Evolutionary conservation across 2,113 vertebrate genomes (phyloP).

Genomic region (Pitta sordida): DNA sequence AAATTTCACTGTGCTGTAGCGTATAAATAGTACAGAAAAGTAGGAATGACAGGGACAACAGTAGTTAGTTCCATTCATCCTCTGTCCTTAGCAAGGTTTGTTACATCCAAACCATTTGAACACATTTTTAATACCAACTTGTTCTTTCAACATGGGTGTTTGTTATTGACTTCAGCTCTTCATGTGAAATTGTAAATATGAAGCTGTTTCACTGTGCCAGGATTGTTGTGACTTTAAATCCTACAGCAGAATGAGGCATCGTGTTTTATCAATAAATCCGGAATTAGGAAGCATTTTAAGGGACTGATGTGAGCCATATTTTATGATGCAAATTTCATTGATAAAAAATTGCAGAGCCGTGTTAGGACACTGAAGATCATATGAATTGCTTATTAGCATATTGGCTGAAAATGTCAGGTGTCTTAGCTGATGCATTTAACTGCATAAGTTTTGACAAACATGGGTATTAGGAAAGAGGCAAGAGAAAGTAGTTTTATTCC

Average conservation of each 20-base stretch:
- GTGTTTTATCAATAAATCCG: background rate
- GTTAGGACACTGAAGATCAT: background rate
- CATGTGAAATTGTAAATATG: background rate
- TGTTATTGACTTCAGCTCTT: background rate
- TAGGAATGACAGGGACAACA: background rate
- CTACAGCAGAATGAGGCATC: background rate
- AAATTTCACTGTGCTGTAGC: background rate
- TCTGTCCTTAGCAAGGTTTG: background rate
- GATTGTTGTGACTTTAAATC: background rate
- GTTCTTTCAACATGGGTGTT: background rate
- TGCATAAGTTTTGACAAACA: background rate
- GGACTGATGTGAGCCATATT: background rate
- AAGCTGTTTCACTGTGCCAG: background rate
- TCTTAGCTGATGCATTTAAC: background rate
- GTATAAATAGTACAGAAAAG: background rate
- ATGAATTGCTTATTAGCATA: background rate
- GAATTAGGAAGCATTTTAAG: background rate
- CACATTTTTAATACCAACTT: background rate
- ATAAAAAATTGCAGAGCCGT: background rate
- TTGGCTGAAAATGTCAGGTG: background rate
- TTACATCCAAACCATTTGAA: background rate
- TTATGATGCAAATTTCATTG: background rate
- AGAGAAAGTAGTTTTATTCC: background rate
- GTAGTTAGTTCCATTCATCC: background rate
- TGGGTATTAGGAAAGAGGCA: background rate